Evolutionary conservation across 2,113 vertebrate species (phyloP).

Genomic region (Sialia sialis): DNA sequence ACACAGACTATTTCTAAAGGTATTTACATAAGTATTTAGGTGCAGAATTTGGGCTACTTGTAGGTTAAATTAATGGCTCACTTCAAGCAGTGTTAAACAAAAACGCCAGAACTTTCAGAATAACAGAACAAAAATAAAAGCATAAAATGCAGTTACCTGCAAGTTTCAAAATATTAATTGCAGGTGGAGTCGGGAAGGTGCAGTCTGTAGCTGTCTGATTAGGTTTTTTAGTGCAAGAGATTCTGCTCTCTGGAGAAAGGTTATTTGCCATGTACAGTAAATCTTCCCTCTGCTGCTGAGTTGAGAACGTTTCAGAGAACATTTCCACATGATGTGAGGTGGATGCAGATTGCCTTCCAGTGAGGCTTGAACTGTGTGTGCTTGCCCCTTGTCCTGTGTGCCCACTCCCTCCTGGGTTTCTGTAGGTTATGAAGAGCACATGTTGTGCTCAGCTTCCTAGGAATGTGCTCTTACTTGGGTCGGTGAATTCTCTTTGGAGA

Average conservation of each 20-base stretch:
- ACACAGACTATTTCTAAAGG: neutral
- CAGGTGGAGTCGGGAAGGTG: neutral
- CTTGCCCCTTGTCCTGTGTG: neutral
- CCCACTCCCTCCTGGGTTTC: neutral
- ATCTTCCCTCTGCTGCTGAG: neutral
- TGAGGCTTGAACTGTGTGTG: neutral
- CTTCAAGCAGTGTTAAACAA: neutral
- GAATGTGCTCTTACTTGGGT: neutral
- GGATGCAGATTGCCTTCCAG: neutral
- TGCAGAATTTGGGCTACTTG: neutral
- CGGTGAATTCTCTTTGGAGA: neutral
- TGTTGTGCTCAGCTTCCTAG: neutral
- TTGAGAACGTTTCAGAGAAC: neutral
- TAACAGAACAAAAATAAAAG: neutral
- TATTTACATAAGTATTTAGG: neutral
- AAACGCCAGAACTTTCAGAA: neutral
- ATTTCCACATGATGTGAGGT: neutral
- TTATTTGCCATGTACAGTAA: neutral
- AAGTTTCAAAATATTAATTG: neutral
- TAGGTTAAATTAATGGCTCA: neutral
- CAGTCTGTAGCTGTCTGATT: neutral
- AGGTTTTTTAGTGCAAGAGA: neutral
- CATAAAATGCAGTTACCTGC: neutral
- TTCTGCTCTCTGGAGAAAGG: neutral
- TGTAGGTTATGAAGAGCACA: neutral